Base-by-base conservation (phyloP, 2,113 vertebrate species). In the Pelecanus crispus region DNA sequence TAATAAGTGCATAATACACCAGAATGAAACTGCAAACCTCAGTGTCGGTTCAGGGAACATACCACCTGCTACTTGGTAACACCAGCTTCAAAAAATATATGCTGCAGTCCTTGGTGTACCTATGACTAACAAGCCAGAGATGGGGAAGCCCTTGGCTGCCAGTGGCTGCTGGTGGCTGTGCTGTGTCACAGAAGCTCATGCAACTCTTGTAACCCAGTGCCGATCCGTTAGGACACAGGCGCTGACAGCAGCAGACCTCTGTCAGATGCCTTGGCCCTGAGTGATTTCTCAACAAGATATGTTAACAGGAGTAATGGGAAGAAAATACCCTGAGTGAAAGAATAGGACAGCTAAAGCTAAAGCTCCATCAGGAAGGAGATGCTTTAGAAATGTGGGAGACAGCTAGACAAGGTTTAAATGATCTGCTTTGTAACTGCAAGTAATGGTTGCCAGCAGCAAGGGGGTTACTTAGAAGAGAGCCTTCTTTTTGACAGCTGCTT, bases 151-250 rank as follows among this genome's bases (percentile, higher is more conserved):
- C 17, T n/a, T 22, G 17, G 28, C 66, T 36, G 36, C 8, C 0
- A 1, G 17, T 29, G 68, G 58, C 52, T 79, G 40, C 50, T 49
- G 32, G 12, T 82, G 61, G 36, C 40, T 36, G 29, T 18, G 11
- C 7, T 74, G 61, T 56, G 38, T 38, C 61, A 42, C 36, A 62
- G 62, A 49, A 89, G 26, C 52, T 71, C 45, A 17, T 8, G 31
- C 13, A 70, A 7, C 12, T 81, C 44, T 55, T 66, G 34, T 26
- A 79, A 70, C 11, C 18, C 18, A 53, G 17, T 59, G n/a, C 21
- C 0, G 1, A 8, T 31, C 17, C 11, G 28, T 10, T 38, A 25
- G 50, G 72, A 72, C n/a, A 34, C 0, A 8, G 55, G n/a, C 16
- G 15, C 31, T 67, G 78, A 42, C 17, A 62, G 81, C 77, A 86